phyloP scores from a whole-genome alignment of 2,113 vertebrate species.

The Urocitellus parryii region DNA sequence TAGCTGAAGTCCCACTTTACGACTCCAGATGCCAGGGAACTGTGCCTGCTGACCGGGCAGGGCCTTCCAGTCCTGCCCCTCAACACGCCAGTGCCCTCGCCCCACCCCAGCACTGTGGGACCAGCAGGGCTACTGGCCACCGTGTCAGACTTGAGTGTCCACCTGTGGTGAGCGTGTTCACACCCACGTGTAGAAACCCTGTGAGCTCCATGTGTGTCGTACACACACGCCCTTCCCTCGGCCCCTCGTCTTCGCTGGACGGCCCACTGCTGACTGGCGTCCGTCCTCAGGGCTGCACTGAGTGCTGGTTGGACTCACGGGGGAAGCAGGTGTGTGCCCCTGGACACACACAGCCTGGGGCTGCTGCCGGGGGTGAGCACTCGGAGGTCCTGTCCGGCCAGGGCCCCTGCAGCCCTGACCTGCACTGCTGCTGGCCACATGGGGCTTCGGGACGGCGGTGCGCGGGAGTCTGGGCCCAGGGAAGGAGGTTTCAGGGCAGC shows the following conservation, averaged over 20 bases:
- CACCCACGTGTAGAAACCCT: rapidly evolving
- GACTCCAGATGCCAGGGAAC: not conserved
- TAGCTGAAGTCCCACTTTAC: not conserved
- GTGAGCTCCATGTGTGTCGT: rapidly evolving
- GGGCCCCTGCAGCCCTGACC: not conserved
- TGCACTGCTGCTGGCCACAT: not conserved
- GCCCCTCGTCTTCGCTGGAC: rapidly evolving
- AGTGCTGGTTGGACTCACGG: rapidly evolving
- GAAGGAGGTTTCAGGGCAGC: not conserved
- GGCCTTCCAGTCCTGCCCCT: not conserved
- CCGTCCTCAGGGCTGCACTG: not conserved
- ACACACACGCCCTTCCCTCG: rapidly evolving
- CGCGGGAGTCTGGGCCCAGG: not conserved
- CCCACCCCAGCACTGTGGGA: rapidly evolving
- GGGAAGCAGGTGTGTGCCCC: too few species aligned
- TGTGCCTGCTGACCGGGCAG: not conserved
- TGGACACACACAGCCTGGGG: not conserved
- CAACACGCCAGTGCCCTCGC: not conserved
- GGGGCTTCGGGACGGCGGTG: not conserved
- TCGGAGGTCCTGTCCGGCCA: not conserved
- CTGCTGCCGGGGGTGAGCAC: rapidly evolving
- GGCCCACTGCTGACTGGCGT: rapidly evolving
- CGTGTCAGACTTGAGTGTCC: rapidly evolving
- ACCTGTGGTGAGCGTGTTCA: rapidly evolving
- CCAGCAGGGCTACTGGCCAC: too few species aligned